A percentile compares a stretch with the other conserved stretches of the same genome.
phyloP scores from a whole-genome alignment of 2,113 vertebrate genomes.

The Spizaetus ornatus region DNA sequence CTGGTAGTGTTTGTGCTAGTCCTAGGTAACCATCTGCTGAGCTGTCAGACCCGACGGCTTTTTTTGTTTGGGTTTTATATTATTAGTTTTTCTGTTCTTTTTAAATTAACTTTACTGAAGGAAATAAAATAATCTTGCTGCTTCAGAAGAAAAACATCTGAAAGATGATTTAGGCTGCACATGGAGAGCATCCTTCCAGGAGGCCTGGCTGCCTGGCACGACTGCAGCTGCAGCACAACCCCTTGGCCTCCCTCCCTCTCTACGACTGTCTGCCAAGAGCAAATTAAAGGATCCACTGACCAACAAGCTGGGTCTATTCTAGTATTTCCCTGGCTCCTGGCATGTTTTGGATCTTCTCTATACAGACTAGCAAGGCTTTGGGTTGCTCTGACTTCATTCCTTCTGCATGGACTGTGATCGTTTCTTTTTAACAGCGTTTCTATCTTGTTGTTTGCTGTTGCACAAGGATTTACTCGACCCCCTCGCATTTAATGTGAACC shows the following conservation, averaged over 20 bases:
- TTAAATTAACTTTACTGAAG: background rate
- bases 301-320: background rate
- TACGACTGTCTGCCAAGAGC: background rate
- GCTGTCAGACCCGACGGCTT: background rate
- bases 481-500: background rate
- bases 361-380: background rate
- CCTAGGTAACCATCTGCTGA: slow-evolving; percentile 26
- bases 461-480: background rate
- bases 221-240: background rate
- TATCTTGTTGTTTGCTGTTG: background rate
- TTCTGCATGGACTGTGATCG: background rate
- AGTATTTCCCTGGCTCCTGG: background rate
- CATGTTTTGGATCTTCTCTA: background rate
- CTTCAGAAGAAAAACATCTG: background rate
- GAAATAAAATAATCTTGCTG: background rate
- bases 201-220: background rate
- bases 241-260: background rate
- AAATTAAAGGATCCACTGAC: background rate
- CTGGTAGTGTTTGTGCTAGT: background rate
- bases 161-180: background rate
- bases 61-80: background rate
- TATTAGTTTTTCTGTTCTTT: slow-evolving; percentile 17
- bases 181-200: background rate
- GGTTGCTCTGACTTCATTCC: background rate
- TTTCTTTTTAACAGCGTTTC: background rate